Evolutionary conservation across 2,113 vertebrate species (phyloP).

Genomic region (Crypturellus undulatus): DNA sequence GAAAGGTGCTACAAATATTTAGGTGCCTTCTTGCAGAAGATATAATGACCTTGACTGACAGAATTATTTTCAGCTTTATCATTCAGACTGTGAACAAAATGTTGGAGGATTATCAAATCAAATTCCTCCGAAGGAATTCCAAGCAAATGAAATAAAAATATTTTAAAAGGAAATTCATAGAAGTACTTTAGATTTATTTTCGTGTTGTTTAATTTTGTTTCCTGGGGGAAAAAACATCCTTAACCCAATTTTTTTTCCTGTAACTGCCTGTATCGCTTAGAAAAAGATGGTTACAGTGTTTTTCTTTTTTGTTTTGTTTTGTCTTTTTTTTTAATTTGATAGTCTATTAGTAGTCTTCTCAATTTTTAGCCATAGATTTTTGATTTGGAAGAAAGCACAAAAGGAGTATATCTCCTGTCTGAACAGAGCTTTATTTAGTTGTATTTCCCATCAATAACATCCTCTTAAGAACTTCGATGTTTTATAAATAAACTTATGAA

Average conservation of each 20-base stretch:
- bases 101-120: not conserved
- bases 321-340: not conserved
- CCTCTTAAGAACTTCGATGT: not conserved
- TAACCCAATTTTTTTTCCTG: not conserved
- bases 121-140: not conserved
- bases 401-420: not conserved
- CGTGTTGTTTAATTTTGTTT: not conserved
- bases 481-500: not conserved
- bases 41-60: not conserved
- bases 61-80: not conserved
- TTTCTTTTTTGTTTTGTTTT: not conserved
- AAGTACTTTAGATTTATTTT: not conserved
- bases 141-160: not conserved
- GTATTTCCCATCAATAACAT: not conserved
- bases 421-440: not conserved
- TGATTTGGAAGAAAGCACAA: not conserved
- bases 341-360: not conserved
- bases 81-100: not conserved
- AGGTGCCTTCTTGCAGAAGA: not conserved
- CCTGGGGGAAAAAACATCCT: not conserved
- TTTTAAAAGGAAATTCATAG: not conserved
- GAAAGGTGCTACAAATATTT: not conserved
- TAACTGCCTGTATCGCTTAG: not conserved
- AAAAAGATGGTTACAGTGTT: not conserved
- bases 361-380: not conserved